Conservation (phyloP, 1,140 invertebrate species). For the Tetramorium alpestre region DNA sequence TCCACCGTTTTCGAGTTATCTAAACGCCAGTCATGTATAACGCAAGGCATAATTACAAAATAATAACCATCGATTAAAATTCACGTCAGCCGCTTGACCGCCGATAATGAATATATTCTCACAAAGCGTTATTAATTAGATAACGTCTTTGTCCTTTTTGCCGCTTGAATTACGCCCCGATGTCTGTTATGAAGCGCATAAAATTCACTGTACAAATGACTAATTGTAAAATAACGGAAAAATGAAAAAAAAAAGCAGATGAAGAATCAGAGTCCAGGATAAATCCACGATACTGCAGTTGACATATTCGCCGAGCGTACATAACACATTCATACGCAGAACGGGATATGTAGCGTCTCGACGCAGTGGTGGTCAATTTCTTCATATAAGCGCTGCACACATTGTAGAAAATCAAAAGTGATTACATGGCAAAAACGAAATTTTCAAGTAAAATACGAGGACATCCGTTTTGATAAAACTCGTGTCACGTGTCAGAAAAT, state of each 20-base stretch:
- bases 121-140: background rate
- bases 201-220: constrained; percentile 52
- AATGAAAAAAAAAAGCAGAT: constrained; percentile 71
- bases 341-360: constrained; percentile 80
- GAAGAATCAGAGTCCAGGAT: constrained; percentile 66
- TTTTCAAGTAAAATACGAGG: background rate
- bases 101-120: constrained; percentile 23
- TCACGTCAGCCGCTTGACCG: background rate
- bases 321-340: constrained; percentile 83
- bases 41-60: background rate
- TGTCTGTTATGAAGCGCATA: constrained; percentile 23
- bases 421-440: too few relatives aligned
- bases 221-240: constrained; percentile 59
- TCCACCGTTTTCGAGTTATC: constrained; percentile 1
- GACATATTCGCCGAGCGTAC: constrained; percentile 81
- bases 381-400: background rate
- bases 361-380: constrained; percentile 78
- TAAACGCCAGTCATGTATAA: background rate
- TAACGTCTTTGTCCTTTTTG: constrained; percentile 21
- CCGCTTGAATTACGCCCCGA: constrained; percentile 17
- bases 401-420: background rate
- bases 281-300: constrained; percentile 82
- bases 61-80: constrained; percentile 45
- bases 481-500: background rate
- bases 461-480: background rate